phyloP scores from a whole-genome alignment of 2,113 vertebrate genomes.

The Pomatostomus ruficeps region DNA sequence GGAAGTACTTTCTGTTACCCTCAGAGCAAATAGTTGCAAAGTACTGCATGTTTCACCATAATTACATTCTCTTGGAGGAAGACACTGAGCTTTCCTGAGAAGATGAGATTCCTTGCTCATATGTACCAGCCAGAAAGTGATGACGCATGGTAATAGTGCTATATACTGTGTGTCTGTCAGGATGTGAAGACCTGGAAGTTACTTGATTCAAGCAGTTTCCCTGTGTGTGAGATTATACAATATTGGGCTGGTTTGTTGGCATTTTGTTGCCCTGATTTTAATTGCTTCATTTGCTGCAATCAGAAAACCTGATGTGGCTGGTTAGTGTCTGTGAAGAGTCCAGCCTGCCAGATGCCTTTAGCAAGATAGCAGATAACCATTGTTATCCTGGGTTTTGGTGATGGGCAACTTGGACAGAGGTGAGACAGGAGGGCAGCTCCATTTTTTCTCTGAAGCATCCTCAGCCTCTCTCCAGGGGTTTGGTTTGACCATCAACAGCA shows the following conservation, averaged over 20 bases:
- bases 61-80: background rate
- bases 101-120: background rate
- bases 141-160: background rate
- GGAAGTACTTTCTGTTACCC: background rate
- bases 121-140: background rate
- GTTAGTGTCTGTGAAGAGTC: background rate
- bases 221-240: background rate
- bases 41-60: background rate
- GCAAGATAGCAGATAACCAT: background rate
- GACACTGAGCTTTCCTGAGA: background rate
- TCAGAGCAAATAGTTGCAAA: background rate
- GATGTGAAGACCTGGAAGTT: background rate
- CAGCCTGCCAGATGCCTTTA: background rate
- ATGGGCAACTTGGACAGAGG: background rate
- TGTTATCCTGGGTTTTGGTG: background rate
- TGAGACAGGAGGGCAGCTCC: background rate
- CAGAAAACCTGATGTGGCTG: background rate
- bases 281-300: background rate
- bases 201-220: background rate
- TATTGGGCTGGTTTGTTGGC: background rate
- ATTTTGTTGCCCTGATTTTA: background rate
- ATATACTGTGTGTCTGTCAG: background rate
- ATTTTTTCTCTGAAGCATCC: background rate
- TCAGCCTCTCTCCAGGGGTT: background rate
- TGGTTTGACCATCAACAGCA: background rate